Base-by-base conservation (phyloP, 2,888 invertebrate genomes). In the Anagyrus pseudococci region DNA sequence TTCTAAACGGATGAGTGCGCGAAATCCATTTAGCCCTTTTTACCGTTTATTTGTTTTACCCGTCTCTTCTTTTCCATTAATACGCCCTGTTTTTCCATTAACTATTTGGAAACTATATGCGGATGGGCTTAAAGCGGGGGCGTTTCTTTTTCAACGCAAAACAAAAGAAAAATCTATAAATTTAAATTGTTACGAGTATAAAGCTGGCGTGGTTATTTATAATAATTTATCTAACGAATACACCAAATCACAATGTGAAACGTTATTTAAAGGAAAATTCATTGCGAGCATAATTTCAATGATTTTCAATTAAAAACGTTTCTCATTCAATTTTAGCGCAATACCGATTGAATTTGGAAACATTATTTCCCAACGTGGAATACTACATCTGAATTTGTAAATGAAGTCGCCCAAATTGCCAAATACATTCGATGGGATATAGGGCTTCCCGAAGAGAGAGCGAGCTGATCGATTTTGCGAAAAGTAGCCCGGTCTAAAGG, bases 391-490 rank as follows among this genome's bases (percentile, higher is more conserved):
- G 23, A 20, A 37, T 40, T 59, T 37, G 19, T 15, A 59, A 59
- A 52, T 59, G 52, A 59, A 53, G 53, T 52, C 40, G 53, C 41
- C 15, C 17, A 52, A 52, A 47, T 59, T 20, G 33, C 17, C 10
- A 52, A 59, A 53, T 26, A 47, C 20, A 40, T 52, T 50, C 44
- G 17, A 25, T 29, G 26, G 41, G 4, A 59, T 41, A 25, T n/a
- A 33, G 23, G 23, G 10, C 6, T 29, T 29, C 29, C 4, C n/a
- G n/a, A n/a, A n/a, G n/a, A n/a, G n/a, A 25, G 23, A 61, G 49
- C 44, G 55, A 61, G 46, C 20, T 37, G 56, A 56, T 56, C 46
- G 56, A 62, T 62, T 52, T 29, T 19, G 40, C 8, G 44, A 50
- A 44, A 56, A 62, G 50, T 55, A 25, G 37, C 20, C 26, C 25